A percentile compares a stretch with the other conserved stretches of the same genome.
These are phyloP conservation scores for Dinomys branickii DNA, from an alignment of 2,113 vertebrate species.

Conservation along the genomic window DNA sequence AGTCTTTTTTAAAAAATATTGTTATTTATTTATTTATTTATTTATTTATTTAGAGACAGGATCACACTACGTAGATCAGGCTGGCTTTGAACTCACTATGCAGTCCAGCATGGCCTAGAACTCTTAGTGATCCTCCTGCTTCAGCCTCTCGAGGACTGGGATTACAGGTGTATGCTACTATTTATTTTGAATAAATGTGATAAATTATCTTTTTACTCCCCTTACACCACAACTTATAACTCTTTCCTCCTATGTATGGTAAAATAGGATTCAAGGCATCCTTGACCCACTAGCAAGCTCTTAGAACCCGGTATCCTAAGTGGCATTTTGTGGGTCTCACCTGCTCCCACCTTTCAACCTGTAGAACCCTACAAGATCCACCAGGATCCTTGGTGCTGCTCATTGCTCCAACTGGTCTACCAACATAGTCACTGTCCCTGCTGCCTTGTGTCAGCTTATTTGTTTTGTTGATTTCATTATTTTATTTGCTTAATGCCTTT, in stretches of 20 bases:
- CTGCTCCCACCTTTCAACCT: neutral
- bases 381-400: neutral
- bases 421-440: neutral
- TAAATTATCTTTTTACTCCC: neutral
- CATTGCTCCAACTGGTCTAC: neutral
- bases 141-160: neutral
- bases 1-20: neutral
- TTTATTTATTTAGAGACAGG: neutral
- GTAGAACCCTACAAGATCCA: fast-evolving
- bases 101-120: neutral
- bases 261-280: neutral
- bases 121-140: neutral
- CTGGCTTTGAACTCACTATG: neutral
- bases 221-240: neutral
- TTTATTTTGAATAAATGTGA: neutral
- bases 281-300: neutral
- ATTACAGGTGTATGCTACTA: neutral
- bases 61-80: neutral
- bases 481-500: neutral
- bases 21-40: neutral
- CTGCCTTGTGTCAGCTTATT: neutral
- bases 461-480: neutral
- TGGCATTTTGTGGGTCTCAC: neutral
- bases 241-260: neutral
- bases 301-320: neutral